These are phyloP conservation scores for Trachythela sp. DNA, from an alignment of 64 coral and sea anemone species.

Conservation along the genomic window DNA sequence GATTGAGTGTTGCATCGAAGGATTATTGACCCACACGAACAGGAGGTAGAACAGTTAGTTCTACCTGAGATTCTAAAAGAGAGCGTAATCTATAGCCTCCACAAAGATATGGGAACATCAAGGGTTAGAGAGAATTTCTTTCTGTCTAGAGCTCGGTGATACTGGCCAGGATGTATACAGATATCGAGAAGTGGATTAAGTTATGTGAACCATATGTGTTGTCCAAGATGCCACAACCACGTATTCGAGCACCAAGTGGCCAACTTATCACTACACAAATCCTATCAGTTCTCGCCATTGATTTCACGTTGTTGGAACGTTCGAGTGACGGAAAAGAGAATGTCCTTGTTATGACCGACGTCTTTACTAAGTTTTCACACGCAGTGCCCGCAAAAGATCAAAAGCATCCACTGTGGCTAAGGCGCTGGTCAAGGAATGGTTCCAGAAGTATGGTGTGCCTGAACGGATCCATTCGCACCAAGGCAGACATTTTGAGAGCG, in stretches of 20 bases:
- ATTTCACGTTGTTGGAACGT: constrained; percentile 29
- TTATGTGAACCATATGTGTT: constrained; percentile 21
- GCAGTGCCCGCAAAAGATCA: constrained; percentile 30
- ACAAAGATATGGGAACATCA: constrained; percentile 5
- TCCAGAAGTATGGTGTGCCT: constrained; percentile 20
- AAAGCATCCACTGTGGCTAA: constrained; percentile 35
- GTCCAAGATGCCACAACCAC: constrained; percentile 40
- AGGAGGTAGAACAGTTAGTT: neutral
- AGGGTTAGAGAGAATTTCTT: neutral
- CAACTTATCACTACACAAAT: constrained; percentile 19
- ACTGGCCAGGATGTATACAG: neutral
- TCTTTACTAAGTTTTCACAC: constrained; percentile 39
- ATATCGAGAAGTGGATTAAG: constrained; percentile 37
- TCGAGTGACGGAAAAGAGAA: constrained; percentile 9
- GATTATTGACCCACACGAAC: neutral
- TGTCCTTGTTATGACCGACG: constrained; percentile 13
- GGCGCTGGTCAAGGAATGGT: constrained; percentile 30
- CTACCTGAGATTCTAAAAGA: neutral
- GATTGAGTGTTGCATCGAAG: neutral
- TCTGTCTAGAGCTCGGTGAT: neutral
- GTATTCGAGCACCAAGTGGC: constrained; percentile 23
- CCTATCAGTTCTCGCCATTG: constrained; percentile 17
- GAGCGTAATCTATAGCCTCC: neutral
- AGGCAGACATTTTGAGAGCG: constrained; percentile 6
- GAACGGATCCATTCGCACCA: constrained; percentile 29